Conservation (phyloP, 2,888 invertebrate genomes). For the Drosophila neoperkinsi region DNA sequence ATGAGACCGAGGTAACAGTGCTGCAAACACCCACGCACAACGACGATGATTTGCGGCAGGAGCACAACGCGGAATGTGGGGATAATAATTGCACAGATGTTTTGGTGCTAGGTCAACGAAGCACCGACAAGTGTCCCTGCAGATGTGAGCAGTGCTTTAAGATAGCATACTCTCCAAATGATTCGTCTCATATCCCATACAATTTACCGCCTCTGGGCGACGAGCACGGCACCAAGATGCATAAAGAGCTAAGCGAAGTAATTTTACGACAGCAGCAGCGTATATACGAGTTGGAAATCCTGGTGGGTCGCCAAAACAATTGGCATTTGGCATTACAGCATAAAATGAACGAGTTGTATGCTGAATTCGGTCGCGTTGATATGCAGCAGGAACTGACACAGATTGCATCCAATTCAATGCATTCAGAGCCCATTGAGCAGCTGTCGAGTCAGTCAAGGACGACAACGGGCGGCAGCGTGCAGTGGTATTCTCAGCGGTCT, state of each 20-base stretch:
- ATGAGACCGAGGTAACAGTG: slow-evolving; percentile 52
- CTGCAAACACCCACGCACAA: slow-evolving; percentile 40
- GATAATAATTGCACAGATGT: slow-evolving; percentile 60
- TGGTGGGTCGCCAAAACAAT: slow-evolving; percentile 50
- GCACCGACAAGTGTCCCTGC: slow-evolving; percentile 41
- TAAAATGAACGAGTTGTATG: slow-evolving; percentile 59
- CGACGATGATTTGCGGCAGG: slow-evolving; percentile 20
- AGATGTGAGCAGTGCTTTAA: slow-evolving; percentile 40
- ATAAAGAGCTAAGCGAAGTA: slow-evolving; percentile 38
- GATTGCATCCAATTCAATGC: not conserved
- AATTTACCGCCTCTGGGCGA: slow-evolving; percentile 22
- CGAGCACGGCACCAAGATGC: slow-evolving; percentile 35
- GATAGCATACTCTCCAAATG: not conserved
- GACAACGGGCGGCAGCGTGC: not conserved
- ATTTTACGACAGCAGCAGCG: slow-evolving; percentile 51
- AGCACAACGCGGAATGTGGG: slow-evolving; percentile 31
- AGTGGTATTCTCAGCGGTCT: not conserved
- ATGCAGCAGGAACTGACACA: not conserved
- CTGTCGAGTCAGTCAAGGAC: not conserved
- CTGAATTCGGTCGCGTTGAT: slow-evolving; percentile 34
- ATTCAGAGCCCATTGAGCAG: not conserved
- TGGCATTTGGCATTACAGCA: slow-evolving; percentile 43
- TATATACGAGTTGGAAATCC: slow-evolving; percentile 54
- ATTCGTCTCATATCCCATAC: slow-evolving; percentile 4
- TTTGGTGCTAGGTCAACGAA: slow-evolving; percentile 50